Conservation (phyloP, 2,797 vertebrate species). For the Pseudocheirus occidentalis region DNA sequence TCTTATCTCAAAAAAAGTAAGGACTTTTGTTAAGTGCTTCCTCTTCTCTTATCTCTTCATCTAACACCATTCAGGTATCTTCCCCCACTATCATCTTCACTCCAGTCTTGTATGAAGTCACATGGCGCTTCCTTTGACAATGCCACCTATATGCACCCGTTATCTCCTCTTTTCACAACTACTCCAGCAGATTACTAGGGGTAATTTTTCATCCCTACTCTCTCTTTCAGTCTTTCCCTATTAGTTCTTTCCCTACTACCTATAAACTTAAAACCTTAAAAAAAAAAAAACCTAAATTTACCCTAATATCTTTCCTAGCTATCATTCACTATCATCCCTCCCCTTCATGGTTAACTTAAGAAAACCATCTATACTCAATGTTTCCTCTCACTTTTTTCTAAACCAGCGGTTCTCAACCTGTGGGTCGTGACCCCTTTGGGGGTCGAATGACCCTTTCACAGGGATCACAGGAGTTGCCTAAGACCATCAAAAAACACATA, state of each 20-base stretch:
- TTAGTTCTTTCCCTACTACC: neutral
- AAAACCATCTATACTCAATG: neutral
- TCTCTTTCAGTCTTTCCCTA: neutral
- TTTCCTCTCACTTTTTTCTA: neutral
- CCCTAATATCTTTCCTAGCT: neutral
- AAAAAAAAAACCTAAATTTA: neutral
- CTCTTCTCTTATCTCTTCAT: neutral
- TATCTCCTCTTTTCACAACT: neutral
- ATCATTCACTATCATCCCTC: neutral
- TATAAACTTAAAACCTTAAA: neutral
- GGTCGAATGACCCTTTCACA: too few relatives aligned
- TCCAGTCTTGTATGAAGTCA: neutral
- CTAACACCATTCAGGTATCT: neutral
- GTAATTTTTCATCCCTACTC: neutral
- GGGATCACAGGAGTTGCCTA: too few relatives aligned
- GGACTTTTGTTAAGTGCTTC: neutral
- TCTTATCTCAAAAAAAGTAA: neutral
- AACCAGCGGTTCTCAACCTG: too few relatives aligned
- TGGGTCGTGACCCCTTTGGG: too few relatives aligned
- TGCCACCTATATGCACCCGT: neutral
- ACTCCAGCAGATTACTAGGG: neutral
- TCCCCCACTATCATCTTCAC: neutral
- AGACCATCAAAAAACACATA: too few relatives aligned
- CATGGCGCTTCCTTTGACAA: neutral
- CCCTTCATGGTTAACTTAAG: neutral